A percentile compares a stretch with the other conserved stretches of the same genome.
Conservation (phyloP, 1,140 invertebrate genomes). For the Drosophila insularis region DNA sequence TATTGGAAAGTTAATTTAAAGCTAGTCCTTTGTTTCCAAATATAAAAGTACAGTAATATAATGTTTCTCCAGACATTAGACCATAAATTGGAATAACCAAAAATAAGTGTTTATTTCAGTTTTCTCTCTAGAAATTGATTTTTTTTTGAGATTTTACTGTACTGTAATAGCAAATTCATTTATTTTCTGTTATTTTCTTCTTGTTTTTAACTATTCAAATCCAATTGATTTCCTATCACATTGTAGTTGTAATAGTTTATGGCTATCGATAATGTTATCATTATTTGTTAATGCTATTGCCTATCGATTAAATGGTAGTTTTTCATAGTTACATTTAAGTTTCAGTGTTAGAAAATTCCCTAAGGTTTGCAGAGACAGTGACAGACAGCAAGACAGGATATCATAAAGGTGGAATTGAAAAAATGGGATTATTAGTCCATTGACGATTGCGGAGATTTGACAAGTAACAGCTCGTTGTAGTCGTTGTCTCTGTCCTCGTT, state of each 20-base stretch:
- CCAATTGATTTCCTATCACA: conserved; percentile 1
- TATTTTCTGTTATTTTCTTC: conserved; percentile 8
- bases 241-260: conserved; percentile 27
- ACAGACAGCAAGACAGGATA: conserved; percentile 5
- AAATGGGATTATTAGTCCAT: conserved; percentile 53
- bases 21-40: neutral
- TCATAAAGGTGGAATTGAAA: neutral
- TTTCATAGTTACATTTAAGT: conserved; percentile 34
- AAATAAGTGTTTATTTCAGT: neutral
- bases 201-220: conserved; percentile 12
- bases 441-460: conserved; percentile 80
- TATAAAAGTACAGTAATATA: neutral
- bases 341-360: conserved; percentile 59
- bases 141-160: neutral
- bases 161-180: neutral
- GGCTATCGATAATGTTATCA: conserved; percentile 39
- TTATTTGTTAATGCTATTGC: conserved; percentile 36
- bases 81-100: too few relatives aligned
- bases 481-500: conserved; percentile 65
- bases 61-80: neutral
- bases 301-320: conserved; percentile 39
- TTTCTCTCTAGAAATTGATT: too few relatives aligned
- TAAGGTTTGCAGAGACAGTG: conserved; percentile 47
- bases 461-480: conserved; percentile 77
- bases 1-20: conserved; percentile 3